phyloP scores from a whole-genome alignment of 2,888 invertebrate species.

The Scrobipalpa costella region DNA sequence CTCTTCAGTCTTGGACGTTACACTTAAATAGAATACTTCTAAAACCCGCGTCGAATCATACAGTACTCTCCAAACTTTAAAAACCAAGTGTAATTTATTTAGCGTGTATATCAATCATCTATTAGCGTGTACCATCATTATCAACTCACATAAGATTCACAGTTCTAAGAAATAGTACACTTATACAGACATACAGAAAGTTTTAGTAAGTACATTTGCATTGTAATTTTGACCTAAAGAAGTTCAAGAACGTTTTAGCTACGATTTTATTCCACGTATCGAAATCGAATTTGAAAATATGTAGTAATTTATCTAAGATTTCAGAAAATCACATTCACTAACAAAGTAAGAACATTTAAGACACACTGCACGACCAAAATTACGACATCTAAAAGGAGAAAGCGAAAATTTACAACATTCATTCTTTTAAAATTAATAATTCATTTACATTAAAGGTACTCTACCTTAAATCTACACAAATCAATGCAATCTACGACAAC shows the following conservation, averaged over 20 bases:
- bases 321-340: slow-evolving; percentile 67
- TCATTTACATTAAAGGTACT: slow-evolving; percentile 43
- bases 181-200: slow-evolving; percentile 46
- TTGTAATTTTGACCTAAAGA: slow-evolving; percentile 44
- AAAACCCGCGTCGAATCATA: slow-evolving; percentile 77
- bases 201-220: slow-evolving; percentile 37
- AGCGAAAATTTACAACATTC: slow-evolving; percentile 70
- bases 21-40: slow-evolving; percentile 79
- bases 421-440: slow-evolving; percentile 48
- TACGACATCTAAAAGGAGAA: slow-evolving; percentile 71
- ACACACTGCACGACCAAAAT: slow-evolving; percentile 65
- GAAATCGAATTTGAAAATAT: slow-evolving; percentile 35
- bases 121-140: slow-evolving; percentile 44
- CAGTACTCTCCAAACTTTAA: slow-evolving; percentile 51
- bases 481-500: slow-evolving; percentile 59
- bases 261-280: slow-evolving; percentile 42
- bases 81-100: slow-evolving; percentile 45
- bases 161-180: slow-evolving; percentile 37
- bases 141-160: slow-evolving; percentile 43
- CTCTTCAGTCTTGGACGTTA: slow-evolving; percentile 81
- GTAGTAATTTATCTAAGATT: slow-evolving; percentile 54
- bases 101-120: slow-evolving; percentile 46
- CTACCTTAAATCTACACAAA: slow-evolving; percentile 57
- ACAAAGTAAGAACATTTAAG: slow-evolving; percentile 60
- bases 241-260: slow-evolving; percentile 48